A percentile compares a stretch with the other conserved stretches of the same genome.
Evolutionary conservation across 2,113 vertebrate species (phyloP).

Genomic region (Festucalex cinctus): DNA sequence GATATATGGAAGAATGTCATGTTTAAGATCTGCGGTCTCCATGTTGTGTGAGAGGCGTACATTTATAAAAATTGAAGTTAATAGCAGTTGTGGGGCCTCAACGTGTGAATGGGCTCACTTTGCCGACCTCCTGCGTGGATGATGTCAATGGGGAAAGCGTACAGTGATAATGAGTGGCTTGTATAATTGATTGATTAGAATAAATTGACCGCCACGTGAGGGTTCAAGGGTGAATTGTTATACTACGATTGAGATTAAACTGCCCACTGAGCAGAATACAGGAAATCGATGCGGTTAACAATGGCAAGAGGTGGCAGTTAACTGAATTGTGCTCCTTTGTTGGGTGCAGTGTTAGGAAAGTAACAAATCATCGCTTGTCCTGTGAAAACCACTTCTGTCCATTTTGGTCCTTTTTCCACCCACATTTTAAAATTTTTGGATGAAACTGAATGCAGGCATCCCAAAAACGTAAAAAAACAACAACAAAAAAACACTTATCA

Average conservation of each 20-base stretch:
- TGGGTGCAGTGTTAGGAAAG: not conserved
- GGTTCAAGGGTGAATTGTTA: conserved; percentile 11
- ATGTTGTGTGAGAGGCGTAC: conserved; percentile 10
- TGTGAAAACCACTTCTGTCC: too few relatives aligned
- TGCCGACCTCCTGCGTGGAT: conserved; percentile 2
- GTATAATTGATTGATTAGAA: conserved; percentile 1
- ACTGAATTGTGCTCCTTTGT: not conserved
- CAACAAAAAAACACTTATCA: too few relatives aligned
- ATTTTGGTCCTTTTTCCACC: too few relatives aligned
- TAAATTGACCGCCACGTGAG: not conserved
- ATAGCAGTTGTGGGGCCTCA: not conserved
- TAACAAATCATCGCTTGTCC: not conserved
- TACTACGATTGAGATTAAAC: not conserved
- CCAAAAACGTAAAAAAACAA: too few relatives aligned
- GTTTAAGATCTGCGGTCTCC: not conserved
- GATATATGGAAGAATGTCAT: not conserved
- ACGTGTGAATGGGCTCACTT: too few relatives aligned
- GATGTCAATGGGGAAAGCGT: conserved; percentile 17
- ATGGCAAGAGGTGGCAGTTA: conserved; percentile 14
- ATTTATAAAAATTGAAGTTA: not conserved
- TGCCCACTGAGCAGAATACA: not conserved
- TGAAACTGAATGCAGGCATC: too few relatives aligned
- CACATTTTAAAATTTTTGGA: too few relatives aligned
- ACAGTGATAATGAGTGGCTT: conserved; percentile 16
- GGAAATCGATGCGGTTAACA: not conserved